Base-by-base conservation (phyloP, 1,140 invertebrate species). In the Popillia japonica region DNA sequence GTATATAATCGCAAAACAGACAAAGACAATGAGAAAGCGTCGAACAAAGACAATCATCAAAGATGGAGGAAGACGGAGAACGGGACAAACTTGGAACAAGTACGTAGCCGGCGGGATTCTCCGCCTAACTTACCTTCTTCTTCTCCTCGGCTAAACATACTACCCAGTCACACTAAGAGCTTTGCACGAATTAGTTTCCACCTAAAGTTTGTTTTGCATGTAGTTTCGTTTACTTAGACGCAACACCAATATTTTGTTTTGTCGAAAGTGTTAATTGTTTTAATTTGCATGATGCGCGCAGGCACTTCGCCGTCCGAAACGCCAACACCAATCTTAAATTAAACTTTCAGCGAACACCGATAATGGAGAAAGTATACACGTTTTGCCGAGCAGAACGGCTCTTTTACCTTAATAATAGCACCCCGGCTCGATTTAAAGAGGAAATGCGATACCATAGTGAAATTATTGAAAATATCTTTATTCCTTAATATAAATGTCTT, bases 121-220 rank as follows among this genome's bases (percentile, higher is more conserved):
- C 76, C 76, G 44, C 78, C 77, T 77, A 78, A 77, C 76, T 77
- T 61, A 77, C 64, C 59, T 77, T 72, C 78, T 74, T 42, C 61
- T 68, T 68, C 61, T 68, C 61, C 76, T 77, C 41, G 64, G 75
- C 78, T 79, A 81, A 81, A 81, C 78, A 81, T 78, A 81, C 61
- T 68, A 68, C 78, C 78, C 76, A 81, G 80, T 81, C 78, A 81
- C 77, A 80, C 77, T 80, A 80, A 80, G 76, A 76, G 79, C 78
- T 80, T 77, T 79, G 68, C 79, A 75, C 79, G 79, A 81, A 80
- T 81, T 81, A 80, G 80, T 81, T 81, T 79, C 76, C 59, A 81
- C 80, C 77, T 78, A 77, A 80, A 81, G 80, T 81, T 81, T 80
- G 80, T 80, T 81, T 80, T 78, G 79, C 76, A 78, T 81, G 76